Evolutionary conservation across 1,140 invertebrate species (phyloP), one percentile per base, ranked within the genome.

Genomic region (Polyergus mexicanus): DNA sequence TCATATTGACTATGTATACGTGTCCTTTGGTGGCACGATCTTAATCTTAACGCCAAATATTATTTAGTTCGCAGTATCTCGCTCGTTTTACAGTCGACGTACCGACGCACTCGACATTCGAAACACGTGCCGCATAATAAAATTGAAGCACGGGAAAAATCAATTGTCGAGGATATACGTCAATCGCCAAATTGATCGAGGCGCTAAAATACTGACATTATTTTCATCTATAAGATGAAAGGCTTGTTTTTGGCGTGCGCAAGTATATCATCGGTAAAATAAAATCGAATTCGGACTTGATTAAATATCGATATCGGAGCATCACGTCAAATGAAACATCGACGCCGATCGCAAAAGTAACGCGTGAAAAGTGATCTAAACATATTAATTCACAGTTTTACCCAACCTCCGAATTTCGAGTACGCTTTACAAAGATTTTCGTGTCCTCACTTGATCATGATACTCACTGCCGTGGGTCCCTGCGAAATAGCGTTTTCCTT

Each of bases 371-470:
- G 25, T n/a, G 38, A n/a, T 13, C 10, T 22, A 19, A 38, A 32
- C 51, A 10, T 28, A 51, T 51, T 19, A 51, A 54, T 38, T 74
- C 75, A 90, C 47, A 44, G 80, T 54, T 90, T 92, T 1, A 90
- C 89, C 89, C 87, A 89, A 85, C 89, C 88, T 35, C 91, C 89
- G 86, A 93, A 93, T 89, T 86, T 93, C 88, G 93, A 94, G 89
- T 92, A 93, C 88, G 91, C 91, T 86, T 94, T 94, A 92, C 91
- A 94, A 87, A 94, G 90, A 87, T 93, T 94, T 91, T 94, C 93
- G 92, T 94, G 92, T 90, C 93, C 92, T 95, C 94, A 95, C 91
- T 95, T 94, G 78, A 95, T 95, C 93, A 94, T 93, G 65, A 95
- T 95, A 95, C 94, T 95, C 92, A 95, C 95, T 92, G 92, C 90